Base-by-base conservation (phyloP, 2,113 vertebrate species). In the Platysternon megacephalum region DNA sequence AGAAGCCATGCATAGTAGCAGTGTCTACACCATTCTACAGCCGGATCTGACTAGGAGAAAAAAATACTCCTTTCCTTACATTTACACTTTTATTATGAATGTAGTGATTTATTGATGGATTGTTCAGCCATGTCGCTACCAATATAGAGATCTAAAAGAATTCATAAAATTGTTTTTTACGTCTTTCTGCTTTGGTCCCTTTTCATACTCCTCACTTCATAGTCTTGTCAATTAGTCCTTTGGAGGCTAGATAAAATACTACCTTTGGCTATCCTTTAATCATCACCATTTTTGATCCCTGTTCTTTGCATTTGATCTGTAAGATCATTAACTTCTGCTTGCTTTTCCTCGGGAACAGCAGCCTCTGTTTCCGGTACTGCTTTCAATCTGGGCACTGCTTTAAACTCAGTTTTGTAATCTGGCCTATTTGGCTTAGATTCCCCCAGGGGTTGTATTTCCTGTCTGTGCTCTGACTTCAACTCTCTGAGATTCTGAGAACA, bases 271-370 rank as follows among this genome's bases (percentile, higher is more conserved):
- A 78, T 44, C 26, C 4, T 13, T 24, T 35, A 81, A 76, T 22
- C 8, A 6, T 14, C 29, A 17, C 42, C 4, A 22, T 72, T 48
- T 88, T 82, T 88, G 32, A 92, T 52, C 6, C 48, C 51, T 49
- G 86, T 88, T 86, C 74, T 92, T 84, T 88, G 32, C 42, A 85
- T 55, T 19, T 88, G 49, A 1, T 84, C 91, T 12, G 82, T 21
- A n/a, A 92, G 49, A 9, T 12, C 9, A 22, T 84, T 85, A 17
- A 88, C 82, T 61, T 98, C 96, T 1, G 88, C 87, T 74, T 95
- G 95, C 90, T 86, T 79, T 14, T 97, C 96, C 83, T 98, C 96
- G 89, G 82, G 61, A 19, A 53, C 90, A 8, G 91, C 65, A 68
- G 96, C 93, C 55, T 98, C 97, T 0, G 92, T 96, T 56, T 97